phyloP scores from a whole-genome alignment of 2,888 invertebrate species.

The Epistrophe eligans region DNA sequence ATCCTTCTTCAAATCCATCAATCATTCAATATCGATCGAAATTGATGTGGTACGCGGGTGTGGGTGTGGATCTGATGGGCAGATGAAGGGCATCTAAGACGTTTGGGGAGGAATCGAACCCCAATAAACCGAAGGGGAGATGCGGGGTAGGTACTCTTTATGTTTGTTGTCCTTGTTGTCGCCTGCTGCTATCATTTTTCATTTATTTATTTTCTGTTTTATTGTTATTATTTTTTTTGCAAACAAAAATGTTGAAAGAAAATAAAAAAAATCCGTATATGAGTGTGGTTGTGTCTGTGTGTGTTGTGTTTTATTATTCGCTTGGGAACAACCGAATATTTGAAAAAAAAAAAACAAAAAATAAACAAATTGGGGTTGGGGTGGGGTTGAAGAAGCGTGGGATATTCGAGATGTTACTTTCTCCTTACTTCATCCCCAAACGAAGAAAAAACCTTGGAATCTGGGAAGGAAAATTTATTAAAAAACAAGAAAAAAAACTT shows the following conservation, averaged over 20 bases:
- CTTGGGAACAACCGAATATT: slow-evolving; percentile 63
- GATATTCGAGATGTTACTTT: slow-evolving; percentile 51
- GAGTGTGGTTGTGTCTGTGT: slow-evolving; percentile 16
- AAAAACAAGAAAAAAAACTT: slow-evolving; percentile 43
- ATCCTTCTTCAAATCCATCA: slow-evolving; percentile 71
- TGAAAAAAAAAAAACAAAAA: slow-evolving; percentile 28
- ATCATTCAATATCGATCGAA: slow-evolving; percentile 75
- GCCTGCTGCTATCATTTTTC: slow-evolving; percentile 80
- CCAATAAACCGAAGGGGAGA: slow-evolving; percentile 24
- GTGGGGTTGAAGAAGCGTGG: slow-evolving; percentile 48
- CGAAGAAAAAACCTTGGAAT: slow-evolving; percentile 18
- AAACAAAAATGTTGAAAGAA: slow-evolving; percentile 44
- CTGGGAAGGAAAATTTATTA: slow-evolving; percentile 26
- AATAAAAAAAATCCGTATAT: slow-evolving; percentile 54
- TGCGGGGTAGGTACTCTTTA: neutral
- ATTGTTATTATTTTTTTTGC: slow-evolving; percentile 73
- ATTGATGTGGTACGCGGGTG: slow-evolving; percentile 31
- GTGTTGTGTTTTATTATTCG: slow-evolving; percentile 51
- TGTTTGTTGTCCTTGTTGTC: slow-evolving; percentile 77
- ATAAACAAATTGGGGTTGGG: slow-evolving; percentile 2
- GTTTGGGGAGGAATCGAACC: neutral
- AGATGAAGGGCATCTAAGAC: neutral
- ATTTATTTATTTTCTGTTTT: slow-evolving; percentile 73
- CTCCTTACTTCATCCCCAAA: slow-evolving; percentile 1
- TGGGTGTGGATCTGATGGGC: neutral